These are phyloP conservation scores for Aphis craccivora DNA, from an alignment of 1,140 invertebrate species.

Conservation along the genomic window DNA sequence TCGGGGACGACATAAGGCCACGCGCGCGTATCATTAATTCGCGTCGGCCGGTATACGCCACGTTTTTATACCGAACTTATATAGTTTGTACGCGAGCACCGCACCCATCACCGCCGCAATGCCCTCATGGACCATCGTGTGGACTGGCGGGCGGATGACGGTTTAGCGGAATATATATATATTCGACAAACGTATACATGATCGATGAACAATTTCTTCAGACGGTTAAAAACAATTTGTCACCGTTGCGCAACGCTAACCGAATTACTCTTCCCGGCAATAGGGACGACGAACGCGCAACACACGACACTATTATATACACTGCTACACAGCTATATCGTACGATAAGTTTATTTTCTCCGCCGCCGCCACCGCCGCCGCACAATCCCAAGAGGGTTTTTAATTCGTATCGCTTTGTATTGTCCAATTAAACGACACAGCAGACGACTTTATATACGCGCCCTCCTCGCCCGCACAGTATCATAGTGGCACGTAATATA, in stretches of 20 bases:
- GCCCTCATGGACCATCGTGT: background rate
- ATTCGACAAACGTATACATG: slow-evolving; percentile 53
- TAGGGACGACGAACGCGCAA: background rate
- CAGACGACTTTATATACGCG: background rate
- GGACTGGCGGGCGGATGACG: background rate
- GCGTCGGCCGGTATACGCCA: slow-evolving; percentile 36
- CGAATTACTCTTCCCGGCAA: slow-evolving; percentile 39
- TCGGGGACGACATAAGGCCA: slow-evolving; percentile 47
- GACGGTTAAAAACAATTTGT: slow-evolving; percentile 58
- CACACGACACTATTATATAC: background rate
- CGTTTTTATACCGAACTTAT: background rate
- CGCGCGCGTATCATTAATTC: slow-evolving; percentile 56
- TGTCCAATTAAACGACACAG: slow-evolving; percentile 55
- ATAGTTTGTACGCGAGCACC: background rate
- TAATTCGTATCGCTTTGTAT: slow-evolving; percentile 58
- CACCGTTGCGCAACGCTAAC: slow-evolving; percentile 51
- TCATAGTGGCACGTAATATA: background rate
- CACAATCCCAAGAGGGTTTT: slow-evolving; percentile 47
- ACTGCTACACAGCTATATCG: background rate
- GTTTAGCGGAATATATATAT: background rate
- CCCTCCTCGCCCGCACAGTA: background rate
- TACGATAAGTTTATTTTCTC: slow-evolving; percentile 56
- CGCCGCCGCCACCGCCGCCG: background rate
- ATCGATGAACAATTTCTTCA: slow-evolving; percentile 55
- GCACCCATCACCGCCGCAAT: background rate